Evolutionary conservation across 2,113 vertebrate genomes (phyloP).

Genomic region (Caranx ignobilis): DNA sequence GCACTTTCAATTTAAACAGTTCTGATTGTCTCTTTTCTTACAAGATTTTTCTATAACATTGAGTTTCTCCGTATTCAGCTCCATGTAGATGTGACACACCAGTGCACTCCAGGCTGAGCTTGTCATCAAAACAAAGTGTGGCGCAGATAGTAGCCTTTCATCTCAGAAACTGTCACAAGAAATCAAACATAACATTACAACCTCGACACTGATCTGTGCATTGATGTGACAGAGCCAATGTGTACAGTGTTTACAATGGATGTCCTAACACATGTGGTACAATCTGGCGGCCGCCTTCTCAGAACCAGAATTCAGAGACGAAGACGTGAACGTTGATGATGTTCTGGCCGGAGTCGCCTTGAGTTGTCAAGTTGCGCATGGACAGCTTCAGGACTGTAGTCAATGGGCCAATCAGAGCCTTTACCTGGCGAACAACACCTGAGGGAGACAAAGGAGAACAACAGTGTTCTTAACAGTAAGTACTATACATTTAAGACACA

Average conservation of each 20-base stretch:
- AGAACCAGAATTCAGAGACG: constrained; percentile 97
- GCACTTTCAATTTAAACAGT: constrained; percentile 63
- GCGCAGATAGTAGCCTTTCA: constrained; percentile 44
- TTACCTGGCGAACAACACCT: constrained; percentile 96
- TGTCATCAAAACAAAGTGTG: constrained; percentile 58
- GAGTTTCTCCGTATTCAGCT: constrained; percentile 40
- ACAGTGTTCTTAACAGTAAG: background rate
- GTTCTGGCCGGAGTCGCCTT: constrained; percentile 91
- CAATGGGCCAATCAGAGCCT: constrained; percentile 90
- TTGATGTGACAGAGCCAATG: constrained; percentile 44
- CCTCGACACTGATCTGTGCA: constrained; percentile 41
- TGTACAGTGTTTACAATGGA: constrained; percentile 57
- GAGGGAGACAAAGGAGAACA: constrained; percentile 51
- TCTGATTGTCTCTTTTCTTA: constrained; percentile 24
- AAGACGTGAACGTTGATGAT: constrained; percentile 93
- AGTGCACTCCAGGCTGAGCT: constrained; percentile 49
- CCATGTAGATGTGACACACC: constrained; percentile 12
- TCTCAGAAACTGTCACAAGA: constrained; percentile 51
- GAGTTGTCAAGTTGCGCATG: constrained; percentile 91
- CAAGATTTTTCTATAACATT: constrained; percentile 23
- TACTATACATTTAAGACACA: background rate
- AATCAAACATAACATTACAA: constrained; percentile 41
- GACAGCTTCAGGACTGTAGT: constrained; percentile 90
- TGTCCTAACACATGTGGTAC: constrained; percentile 28
- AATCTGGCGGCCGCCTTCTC: constrained; percentile 53